Evolutionary conservation across 2,888 invertebrate species (phyloP), one percentile per base, ranked within the genome.

Genomic region (Hypselothyrea guttata): DNA sequence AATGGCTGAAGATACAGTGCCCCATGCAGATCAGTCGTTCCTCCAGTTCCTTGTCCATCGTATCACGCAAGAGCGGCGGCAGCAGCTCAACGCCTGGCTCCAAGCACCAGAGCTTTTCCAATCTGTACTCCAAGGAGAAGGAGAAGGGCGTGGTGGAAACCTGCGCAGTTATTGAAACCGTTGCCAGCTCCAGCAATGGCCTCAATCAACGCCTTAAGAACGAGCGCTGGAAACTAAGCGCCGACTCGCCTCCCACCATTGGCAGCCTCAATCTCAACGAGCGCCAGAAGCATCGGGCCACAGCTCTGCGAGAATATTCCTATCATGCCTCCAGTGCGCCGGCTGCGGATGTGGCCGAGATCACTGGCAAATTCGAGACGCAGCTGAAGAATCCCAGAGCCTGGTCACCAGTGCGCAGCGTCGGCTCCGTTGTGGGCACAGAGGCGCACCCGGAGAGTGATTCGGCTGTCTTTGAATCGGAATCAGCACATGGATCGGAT

Each of bases 381-480:
- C 94, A 94, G 70, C 90, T 94, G n/a, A 94, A 93, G 79, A 95
- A 95, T 90, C 95, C 95, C 13, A 92, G 95, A 82, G 95, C 95
- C 22, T 96, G 96, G 96, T 96, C 95, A 84, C 96, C 96, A 12
- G 95, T 96, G n/a, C 92, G 95, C 68, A 96, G 95, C 86, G 95
- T 95, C 7, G 96, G 96, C 7, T 96, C 96, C 16, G 94, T 96
- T 44, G 93, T 92, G 1, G 96, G 95, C 1, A 94, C 94, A 83
- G 96, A 96, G 90, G 96, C 94, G n/a, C 95, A 95, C 88, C 95
- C 95, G 2, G 95, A 95, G 87, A 94, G 95, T 67, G 96, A 96
- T 87, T 95, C 95, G 46, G 93, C 94, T 84, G 93, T 95, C 7
- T 95, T 95, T 89, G 94, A 95, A 91, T 92, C 94, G 3, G 95